Percentiles rank a stretch among this genome's conserved stretches.
Evolutionary conservation across 2,113 vertebrate genomes (phyloP).

Genomic region (Neoarius graeffei): DNA sequence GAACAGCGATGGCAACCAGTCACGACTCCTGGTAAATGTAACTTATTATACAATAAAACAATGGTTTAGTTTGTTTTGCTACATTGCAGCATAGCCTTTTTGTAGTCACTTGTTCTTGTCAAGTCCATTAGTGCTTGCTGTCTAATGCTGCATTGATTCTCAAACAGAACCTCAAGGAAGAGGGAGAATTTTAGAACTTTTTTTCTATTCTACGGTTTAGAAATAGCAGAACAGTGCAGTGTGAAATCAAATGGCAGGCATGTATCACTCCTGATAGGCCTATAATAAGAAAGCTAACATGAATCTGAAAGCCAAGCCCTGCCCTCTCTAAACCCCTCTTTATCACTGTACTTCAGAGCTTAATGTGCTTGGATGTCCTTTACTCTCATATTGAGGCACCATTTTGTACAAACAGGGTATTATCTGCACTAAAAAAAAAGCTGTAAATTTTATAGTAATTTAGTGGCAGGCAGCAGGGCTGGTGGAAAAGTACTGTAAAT

Average conservation of each 20-base stretch:
- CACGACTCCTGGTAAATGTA: constrained; percentile 68
- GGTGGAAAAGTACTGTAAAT: neutral
- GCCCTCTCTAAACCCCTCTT: neutral
- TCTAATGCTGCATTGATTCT: neutral
- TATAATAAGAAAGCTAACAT: neutral
- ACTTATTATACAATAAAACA: constrained; percentile 27
- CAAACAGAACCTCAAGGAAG: neutral
- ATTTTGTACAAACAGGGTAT: neutral
- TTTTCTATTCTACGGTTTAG: neutral
- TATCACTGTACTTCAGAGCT: neutral
- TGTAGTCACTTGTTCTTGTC: neutral
- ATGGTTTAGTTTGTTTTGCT: neutral
- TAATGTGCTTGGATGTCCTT: neutral
- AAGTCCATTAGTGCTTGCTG: neutral
- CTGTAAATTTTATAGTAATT: too few relatives aligned
- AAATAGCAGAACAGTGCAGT: neutral
- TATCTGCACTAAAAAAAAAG: too few relatives aligned
- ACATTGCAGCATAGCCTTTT: neutral
- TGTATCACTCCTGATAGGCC: neutral
- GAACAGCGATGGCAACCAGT: constrained; percentile 65
- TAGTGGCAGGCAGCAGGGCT: neutral
- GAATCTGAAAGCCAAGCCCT: neutral
- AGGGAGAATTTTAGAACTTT: neutral
- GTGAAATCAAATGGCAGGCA: neutral
- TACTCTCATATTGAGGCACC: neutral